A percentile compares a stretch with the other conserved stretches of the same genome.
Evolutionary conservation across 2,888 invertebrate genomes (phyloP).

Genomic region (Leptopterna dolabrata): DNA sequence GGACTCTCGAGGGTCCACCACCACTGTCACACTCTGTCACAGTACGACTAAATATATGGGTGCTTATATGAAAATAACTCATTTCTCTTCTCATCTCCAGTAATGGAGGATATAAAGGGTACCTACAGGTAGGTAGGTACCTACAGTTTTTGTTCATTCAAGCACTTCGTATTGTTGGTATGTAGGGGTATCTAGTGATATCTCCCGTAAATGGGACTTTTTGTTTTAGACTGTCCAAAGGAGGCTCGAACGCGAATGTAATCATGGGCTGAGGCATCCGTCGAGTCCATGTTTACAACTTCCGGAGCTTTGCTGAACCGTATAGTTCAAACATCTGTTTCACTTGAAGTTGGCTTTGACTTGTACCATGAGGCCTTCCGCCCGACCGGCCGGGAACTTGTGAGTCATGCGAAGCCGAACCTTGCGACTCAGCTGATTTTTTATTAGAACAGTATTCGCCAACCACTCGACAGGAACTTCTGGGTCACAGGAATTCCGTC

Average conservation of each 20-base stretch:
- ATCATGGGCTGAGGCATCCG: not conserved
- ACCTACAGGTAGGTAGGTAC: too few species aligned
- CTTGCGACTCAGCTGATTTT: not conserved
- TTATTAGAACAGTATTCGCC: too few species aligned
- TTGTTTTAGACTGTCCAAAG: not conserved
- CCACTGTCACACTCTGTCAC: too few species aligned
- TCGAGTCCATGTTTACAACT: not conserved
- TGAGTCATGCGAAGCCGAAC: not conserved
- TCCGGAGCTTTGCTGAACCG: not conserved
- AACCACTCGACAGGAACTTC: too few species aligned
- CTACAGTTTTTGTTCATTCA: too few species aligned
- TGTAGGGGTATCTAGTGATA: not conserved
- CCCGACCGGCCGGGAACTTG: not conserved
- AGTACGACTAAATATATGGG: too few species aligned
- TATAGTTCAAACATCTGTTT: not conserved
- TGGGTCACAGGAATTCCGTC: too few species aligned
- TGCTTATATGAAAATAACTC: too few species aligned
- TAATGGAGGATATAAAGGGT: too few species aligned
- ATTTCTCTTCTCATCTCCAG: too few species aligned
- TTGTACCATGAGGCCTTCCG: not conserved
- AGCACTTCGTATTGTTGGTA: too few species aligned
- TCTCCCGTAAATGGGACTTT: not conserved
- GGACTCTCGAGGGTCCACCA: too few species aligned
- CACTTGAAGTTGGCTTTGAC: not conserved
- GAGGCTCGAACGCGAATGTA: not conserved